Evolutionary conservation across 1,140 invertebrate genomes (phyloP), one percentile per base, ranked within the genome.

Genomic region (Panagrolaimus sp.): DNA sequence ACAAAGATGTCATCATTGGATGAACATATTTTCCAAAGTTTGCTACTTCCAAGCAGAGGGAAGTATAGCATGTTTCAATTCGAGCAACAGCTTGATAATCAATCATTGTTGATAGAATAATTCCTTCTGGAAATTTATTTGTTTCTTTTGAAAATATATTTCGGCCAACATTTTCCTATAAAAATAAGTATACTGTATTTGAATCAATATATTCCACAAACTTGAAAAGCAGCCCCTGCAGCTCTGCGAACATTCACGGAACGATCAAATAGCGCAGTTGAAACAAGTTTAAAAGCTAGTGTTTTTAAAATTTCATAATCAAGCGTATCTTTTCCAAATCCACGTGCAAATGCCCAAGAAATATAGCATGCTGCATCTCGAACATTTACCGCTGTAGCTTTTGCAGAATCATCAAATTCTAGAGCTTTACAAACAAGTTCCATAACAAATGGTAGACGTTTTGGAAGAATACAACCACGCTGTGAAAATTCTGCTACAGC

Each of bases 91-190:
- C 89, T 84, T 91, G 93, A 83, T 96, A 98, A 85, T 99, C 96
- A 20, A 92, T 92, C 0, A 89, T 88, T 0, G 92, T 94, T 0
- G 97, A 85, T 70, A 98, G 92, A 53, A 95, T 91, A 78, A 99
- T 97, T 38, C 96, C 96, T 86, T 96, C 89, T 5, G 95, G 92
- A 85, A 97, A 96, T 69, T 90, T 90, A 7, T 38, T 7, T 38
- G 31, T 38, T 38, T 38, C 31, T 38, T 38, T 38, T 38, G 31
- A 38, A 38, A 38, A 38, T 0, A 93, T 93, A 83, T 97, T 91
- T 47, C 96, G 87, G 0, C 96, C 96, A n/a, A 98, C 95, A 85
- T 96, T 93, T 85, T 99, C 96, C 86, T 96, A 93, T 84, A 96
- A 97, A 31, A 94, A 20, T 5, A 16, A 27, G 51, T 11, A n/a